These are phyloP conservation scores for Caenorhabditis becei DNA, from an alignment of 2,888 invertebrate species.

Conservation along the genomic window DNA sequence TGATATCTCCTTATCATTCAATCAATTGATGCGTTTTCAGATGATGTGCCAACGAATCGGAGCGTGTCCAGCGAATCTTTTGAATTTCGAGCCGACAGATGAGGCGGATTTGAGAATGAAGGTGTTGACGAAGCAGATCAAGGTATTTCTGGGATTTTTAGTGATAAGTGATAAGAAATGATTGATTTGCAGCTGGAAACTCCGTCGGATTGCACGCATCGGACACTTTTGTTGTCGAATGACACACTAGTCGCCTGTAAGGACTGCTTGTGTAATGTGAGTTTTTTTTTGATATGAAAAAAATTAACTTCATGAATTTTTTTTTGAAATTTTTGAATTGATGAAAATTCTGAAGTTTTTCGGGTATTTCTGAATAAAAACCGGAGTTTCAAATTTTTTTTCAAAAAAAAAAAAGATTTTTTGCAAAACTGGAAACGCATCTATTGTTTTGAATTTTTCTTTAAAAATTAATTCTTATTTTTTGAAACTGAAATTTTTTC, in stretches of 20 bases:
- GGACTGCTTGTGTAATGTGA: conserved; percentile 54
- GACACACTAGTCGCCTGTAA: conserved; percentile 53
- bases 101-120: conserved; percentile 4
- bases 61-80: conserved; percentile 18
- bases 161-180: not conserved
- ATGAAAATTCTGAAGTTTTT: no score
- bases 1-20: no score
- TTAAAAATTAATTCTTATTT: not conserved
- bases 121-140: not conserved
- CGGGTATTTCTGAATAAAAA: no score
- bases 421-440: no score
- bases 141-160: not conserved
- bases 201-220: conserved; percentile 63
- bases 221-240: conserved; percentile 38
- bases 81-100: conserved; percentile 41
- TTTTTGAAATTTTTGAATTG: not conserved
- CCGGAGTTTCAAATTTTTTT: no score
- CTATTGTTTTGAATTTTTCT: conserved; percentile 29
- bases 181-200: not conserved
- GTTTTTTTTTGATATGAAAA: conserved; percentile 7
- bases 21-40: conserved; percentile 11
- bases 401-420: no score
- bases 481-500: not conserved
- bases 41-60: conserved; percentile 27
- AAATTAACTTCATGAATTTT: not conserved